These are phyloP conservation scores for Eremobia ochroleuca DNA, from an alignment of 2,888 invertebrate species.

Conservation along the genomic window DNA sequence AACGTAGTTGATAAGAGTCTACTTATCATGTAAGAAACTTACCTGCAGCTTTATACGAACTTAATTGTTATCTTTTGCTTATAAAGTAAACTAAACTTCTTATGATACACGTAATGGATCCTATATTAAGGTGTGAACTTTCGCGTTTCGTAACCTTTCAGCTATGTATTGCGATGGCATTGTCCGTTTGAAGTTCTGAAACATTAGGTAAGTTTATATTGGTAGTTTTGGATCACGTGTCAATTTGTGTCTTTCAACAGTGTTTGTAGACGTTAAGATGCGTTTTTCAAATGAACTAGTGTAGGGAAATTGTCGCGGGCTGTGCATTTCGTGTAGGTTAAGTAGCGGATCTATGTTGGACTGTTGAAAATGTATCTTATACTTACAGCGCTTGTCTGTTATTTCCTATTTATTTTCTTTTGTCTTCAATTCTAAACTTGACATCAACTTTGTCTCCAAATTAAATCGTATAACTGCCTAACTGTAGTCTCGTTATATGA, in stretches of 20 bases:
- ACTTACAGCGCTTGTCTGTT: conserved; percentile 66
- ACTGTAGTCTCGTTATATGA: conserved; percentile 14
- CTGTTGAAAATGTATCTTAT: conserved; percentile 67
- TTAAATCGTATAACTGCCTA: conserved; percentile 1
- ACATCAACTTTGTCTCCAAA: neutral
- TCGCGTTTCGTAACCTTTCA: conserved; percentile 73
- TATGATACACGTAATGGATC: conserved; percentile 80
- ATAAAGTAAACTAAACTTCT: conserved; percentile 77
- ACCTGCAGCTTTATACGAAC: conserved; percentile 79
- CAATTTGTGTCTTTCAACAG: conserved; percentile 82
- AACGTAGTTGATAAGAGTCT: conserved; percentile 79
- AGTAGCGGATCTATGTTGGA: conserved; percentile 77
- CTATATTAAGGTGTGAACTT: conserved; percentile 73
- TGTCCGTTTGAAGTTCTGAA: conserved; percentile 67
- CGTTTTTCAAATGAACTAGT: conserved; percentile 81
- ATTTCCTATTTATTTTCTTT: neutral
- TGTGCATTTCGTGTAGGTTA: conserved; percentile 86
- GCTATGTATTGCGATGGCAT: conserved; percentile 69
- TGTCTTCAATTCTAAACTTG: neutral
- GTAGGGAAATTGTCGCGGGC: conserved; percentile 85
- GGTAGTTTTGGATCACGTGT: conserved; percentile 80
- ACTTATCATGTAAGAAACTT: conserved; percentile 76
- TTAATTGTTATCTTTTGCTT: conserved; percentile 78
- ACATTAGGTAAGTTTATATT: conserved; percentile 64
- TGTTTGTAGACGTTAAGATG: conserved; percentile 77